Conservation (phyloP, 2,797 vertebrate species). For the Fringilla coelebs region DNA sequence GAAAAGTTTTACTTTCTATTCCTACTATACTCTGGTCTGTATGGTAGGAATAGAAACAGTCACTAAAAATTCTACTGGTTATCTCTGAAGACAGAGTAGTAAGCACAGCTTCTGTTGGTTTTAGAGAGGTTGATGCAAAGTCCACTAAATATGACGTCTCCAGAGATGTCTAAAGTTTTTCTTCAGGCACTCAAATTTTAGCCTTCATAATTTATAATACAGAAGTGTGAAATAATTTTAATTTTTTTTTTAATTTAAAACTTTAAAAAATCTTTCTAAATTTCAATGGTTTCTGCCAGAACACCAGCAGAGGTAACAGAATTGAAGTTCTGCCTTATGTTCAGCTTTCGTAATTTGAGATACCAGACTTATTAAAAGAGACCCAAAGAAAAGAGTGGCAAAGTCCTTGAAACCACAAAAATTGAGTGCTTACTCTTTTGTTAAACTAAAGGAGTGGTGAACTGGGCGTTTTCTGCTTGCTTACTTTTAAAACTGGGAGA, state of each 20-base stretch:
- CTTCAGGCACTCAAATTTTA: neutral
- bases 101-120: neutral
- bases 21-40: neutral
- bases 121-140: neutral
- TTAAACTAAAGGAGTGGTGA: neutral
- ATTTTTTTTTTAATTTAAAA: neutral
- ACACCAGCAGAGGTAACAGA: neutral
- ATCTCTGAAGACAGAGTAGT: neutral
- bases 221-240: neutral
- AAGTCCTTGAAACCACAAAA: neutral
- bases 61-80: neutral
- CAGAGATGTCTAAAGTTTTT: neutral
- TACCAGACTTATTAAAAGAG: neutral
- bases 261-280: neutral
- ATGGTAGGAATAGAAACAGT: neutral
- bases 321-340: neutral
- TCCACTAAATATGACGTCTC: neutral
- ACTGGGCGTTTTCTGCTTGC: neutral
- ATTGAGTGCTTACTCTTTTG: fast-evolving
- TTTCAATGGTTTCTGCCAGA: neutral
- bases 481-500: neutral
- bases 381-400: neutral
- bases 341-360: neutral
- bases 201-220: neutral
- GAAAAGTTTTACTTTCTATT: neutral